phyloP scores from a whole-genome alignment of 2,113 vertebrate genomes.

The Oncorhynchus kisutch region DNA sequence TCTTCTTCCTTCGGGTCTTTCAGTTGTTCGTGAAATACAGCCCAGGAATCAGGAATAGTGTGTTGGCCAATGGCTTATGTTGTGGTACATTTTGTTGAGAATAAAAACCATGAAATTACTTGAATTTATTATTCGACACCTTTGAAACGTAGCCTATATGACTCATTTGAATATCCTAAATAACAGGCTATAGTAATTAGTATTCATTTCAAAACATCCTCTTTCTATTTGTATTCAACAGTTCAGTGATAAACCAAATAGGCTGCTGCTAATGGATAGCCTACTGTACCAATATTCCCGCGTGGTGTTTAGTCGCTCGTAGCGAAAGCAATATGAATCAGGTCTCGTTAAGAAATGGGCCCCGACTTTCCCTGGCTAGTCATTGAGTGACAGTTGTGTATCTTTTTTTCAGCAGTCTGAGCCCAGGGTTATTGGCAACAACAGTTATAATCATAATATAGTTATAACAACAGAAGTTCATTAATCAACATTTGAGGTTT shows the following conservation, averaged over 20 bases:
- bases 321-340: background rate
- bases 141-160: too few relatives aligned
- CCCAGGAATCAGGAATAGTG: too few relatives aligned
- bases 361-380: background rate
- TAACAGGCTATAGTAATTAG: background rate
- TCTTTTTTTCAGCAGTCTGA: too few relatives aligned
- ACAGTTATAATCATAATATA: background rate
- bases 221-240: background rate
- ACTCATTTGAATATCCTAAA: background rate
- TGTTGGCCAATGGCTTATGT: too few relatives aligned
- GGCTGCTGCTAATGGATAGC: background rate
- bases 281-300: background rate
- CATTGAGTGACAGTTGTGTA: background rate
- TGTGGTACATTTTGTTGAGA: too few relatives aligned
- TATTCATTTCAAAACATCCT: background rate
- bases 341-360: background rate
- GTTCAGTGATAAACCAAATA: background rate
- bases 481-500: background rate
- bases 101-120: too few relatives aligned
- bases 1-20: too few relatives aligned
- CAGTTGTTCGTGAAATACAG: too few relatives aligned
- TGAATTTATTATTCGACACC: too few relatives aligned
- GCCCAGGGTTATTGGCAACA: background rate
- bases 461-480: background rate
- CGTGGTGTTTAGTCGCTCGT: too few relatives aligned